A percentile compares a stretch with the other conserved stretches of the same genome.
These are phyloP conservation scores for Notolepis coatsorum DNA, from an alignment of 2,797 vertebrate species.

Conservation along the genomic window DNA sequence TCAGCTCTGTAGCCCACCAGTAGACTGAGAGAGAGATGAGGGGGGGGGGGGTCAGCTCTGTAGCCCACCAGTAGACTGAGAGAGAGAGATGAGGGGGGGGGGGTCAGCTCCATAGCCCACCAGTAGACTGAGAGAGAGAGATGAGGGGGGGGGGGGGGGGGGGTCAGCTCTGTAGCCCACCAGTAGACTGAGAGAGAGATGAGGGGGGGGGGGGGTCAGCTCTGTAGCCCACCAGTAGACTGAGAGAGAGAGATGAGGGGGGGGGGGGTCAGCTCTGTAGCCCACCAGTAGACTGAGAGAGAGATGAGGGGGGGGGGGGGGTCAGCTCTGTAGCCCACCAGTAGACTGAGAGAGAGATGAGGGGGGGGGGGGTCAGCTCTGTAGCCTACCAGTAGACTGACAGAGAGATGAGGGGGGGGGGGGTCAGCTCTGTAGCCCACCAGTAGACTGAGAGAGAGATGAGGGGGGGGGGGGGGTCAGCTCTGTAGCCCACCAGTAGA, in stretches of 20 bases:
- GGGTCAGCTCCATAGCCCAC: no score
- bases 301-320: conserved; percentile 7
- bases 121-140: conserved; percentile 10
- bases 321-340: no score
- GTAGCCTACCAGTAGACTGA: conserved; percentile 17
- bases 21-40: conserved; percentile 23
- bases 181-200: no score
- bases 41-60: conserved; percentile 2
- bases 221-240: no score
- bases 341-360: conserved; percentile 15
- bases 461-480: conserved; percentile 10
- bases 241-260: conserved; percentile 11
- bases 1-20: no score
- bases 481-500: no score
- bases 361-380: conserved; percentile 8
- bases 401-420: conserved; percentile 5
- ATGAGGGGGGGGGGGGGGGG: conserved; percentile 10
- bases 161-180: no score
- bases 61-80: conserved; percentile 12
- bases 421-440: no score
- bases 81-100: conserved; percentile 1
- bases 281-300: no score
- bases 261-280: conserved; percentile 4
- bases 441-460: no score
- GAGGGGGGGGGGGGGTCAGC: conserved; percentile 12